These are phyloP conservation scores for Lasiommata megera DNA, from an alignment of 2,888 invertebrate species.

Conservation along the genomic window DNA sequence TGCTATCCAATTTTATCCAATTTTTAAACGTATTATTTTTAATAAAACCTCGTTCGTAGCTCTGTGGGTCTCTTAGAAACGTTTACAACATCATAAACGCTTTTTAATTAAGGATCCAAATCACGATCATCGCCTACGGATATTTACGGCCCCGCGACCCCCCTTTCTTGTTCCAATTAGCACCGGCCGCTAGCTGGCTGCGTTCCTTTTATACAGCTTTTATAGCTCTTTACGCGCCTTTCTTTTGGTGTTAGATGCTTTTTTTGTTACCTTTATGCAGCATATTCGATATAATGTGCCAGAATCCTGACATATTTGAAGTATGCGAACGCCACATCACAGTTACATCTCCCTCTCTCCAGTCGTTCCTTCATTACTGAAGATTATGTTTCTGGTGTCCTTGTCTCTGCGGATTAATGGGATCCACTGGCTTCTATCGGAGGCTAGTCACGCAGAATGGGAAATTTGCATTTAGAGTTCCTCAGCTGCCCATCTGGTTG, in stretches of 20 bases:
- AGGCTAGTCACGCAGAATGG: too few relatives aligned
- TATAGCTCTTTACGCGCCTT: constrained; percentile 17
- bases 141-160: constrained; percentile 40
- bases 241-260: constrained; percentile 8
- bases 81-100: constrained; percentile 70
- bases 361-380: too few relatives aligned
- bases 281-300: background rate
- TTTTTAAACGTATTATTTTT: constrained; percentile 4
- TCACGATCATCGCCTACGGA: constrained; percentile 59
- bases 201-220: constrained; percentile 12
- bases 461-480: too few relatives aligned
- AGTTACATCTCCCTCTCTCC: too few relatives aligned
- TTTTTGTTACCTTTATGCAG: constrained; percentile 6
- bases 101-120: constrained; percentile 76
- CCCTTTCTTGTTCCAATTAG: constrained; percentile 55
- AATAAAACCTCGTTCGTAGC: constrained; percentile 34
- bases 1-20: too few relatives aligned
- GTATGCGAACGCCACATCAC: too few relatives aligned
- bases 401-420: too few relatives aligned
- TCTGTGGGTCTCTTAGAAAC: constrained; percentile 59
- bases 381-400: too few relatives aligned
- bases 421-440: too few relatives aligned
- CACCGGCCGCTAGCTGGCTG: constrained; percentile 32
- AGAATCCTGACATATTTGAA: too few relatives aligned
- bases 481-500: too few relatives aligned